Conservation (phyloP, 2,888 invertebrate genomes). For the Bimastos eiseni region DNA sequence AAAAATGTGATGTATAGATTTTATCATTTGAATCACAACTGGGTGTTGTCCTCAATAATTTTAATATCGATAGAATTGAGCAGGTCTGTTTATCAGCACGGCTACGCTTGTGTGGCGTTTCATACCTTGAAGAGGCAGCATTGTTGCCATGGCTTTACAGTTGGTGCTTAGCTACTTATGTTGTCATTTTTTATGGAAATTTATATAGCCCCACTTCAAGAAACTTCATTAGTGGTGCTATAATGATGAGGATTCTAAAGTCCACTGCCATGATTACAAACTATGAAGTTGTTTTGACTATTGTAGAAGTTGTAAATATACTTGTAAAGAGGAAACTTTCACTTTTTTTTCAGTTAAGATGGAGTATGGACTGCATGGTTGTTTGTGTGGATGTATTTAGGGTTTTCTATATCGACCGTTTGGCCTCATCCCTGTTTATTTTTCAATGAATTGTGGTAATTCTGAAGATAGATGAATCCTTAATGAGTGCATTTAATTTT, state of each 20-base stretch:
- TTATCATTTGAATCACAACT: neutral
- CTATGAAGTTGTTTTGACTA: neutral
- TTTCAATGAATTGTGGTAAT: no score
- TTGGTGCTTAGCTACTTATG: neutral
- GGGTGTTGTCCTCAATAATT: neutral
- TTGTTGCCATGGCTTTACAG: neutral
- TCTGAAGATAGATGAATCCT: no score
- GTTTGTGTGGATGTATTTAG: neutral
- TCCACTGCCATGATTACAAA: no score
- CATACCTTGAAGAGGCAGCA: neutral
- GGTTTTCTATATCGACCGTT: no score
- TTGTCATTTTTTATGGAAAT: no score
- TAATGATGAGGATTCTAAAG: no score
- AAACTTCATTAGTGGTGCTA: no score
- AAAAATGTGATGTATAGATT: neutral
- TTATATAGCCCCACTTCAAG: no score
- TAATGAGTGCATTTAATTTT: no score
- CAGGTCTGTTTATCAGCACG: neutral
- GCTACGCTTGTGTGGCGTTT: neutral
- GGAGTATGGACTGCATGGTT: neutral
- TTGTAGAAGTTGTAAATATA: neutral
- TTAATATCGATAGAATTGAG: neutral
- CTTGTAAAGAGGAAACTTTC: neutral
- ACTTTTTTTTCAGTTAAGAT: neutral
- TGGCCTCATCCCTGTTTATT: no score